A percentile compares a stretch with the other conserved stretches of the same genome.
Conservation (phyloP, 2,797 vertebrate genomes). For the Staurois parvus region DNA sequence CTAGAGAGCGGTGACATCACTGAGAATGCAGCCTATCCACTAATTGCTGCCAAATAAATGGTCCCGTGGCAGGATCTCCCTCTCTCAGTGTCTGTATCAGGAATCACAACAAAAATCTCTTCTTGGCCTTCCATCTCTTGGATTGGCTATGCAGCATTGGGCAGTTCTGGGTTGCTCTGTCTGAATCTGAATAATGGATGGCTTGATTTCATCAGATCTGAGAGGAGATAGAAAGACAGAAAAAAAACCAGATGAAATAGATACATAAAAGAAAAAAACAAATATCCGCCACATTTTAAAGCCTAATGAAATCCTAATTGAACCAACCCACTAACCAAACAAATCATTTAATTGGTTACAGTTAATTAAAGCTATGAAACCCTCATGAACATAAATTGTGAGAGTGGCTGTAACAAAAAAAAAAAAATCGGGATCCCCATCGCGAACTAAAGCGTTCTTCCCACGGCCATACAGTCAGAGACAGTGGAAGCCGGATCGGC, state of each 20-base stretch:
- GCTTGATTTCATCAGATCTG: too few species aligned
- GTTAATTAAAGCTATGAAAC: conserved; percentile 57
- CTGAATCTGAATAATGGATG: too few species aligned
- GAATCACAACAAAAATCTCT: too few species aligned
- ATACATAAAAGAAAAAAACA: not conserved
- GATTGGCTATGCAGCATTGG: too few species aligned
- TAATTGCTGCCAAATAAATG: too few species aligned
- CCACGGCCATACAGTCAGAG: not conserved
- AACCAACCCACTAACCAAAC: conserved; percentile 48
- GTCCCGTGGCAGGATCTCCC: too few species aligned
- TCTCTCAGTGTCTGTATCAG: too few species aligned
- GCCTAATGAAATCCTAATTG: conserved; percentile 57
- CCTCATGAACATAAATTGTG: conserved; percentile 46
- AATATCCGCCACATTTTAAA: not conserved
- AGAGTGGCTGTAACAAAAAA: conserved; percentile 8
- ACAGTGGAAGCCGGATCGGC: conserved; percentile 29
- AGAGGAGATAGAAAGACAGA: not conserved
- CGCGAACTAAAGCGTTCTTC: conserved; percentile 36
- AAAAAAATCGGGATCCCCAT: conserved; percentile 33
- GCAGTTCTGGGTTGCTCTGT: too few species aligned
- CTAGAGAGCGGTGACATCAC: too few species aligned
- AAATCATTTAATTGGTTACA: conserved; percentile 57
- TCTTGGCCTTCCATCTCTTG: too few species aligned
- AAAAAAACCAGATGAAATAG: not conserved
- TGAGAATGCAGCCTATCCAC: too few species aligned